Percentiles rank a stretch among this genome's conserved stretches.
phyloP scores from a whole-genome alignment of 2,888 invertebrate genomes.

The Drosophila fulvimacula region DNA sequence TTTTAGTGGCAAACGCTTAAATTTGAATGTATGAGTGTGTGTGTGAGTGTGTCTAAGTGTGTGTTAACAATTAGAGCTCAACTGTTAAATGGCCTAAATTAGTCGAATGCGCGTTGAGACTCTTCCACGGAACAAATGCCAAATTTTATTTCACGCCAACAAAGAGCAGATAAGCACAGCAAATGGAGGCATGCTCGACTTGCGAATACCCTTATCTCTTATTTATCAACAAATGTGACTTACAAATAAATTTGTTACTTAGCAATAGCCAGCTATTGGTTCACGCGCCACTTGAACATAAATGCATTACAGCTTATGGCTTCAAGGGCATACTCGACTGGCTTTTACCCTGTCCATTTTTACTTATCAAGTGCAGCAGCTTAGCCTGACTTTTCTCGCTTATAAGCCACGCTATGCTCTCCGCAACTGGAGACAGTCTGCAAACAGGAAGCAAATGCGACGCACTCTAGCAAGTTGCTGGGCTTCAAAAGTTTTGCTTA shows the following conservation, averaged over 20 bases:
- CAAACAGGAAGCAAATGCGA: neutral
- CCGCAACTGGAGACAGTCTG: neutral
- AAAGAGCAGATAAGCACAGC: neutral
- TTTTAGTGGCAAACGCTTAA: neutral
- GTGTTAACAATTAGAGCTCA: constrained; percentile 18
- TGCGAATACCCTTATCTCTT: neutral
- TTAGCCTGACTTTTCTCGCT: neutral
- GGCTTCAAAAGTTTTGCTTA: neutral
- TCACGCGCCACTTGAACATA: neutral
- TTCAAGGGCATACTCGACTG: neutral
- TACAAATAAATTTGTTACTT: neutral
- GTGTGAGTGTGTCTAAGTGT: constrained; percentile 4
- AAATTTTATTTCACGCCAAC: constrained; percentile 17
- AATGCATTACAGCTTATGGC: neutral
- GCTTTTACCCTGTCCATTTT: neutral
- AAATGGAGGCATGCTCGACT: neutral
- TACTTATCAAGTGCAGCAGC: neutral
- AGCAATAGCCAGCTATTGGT: neutral
- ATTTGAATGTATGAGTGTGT: neutral
- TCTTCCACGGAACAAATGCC: neutral
- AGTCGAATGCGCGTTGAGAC: neutral
- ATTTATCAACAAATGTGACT: neutral
- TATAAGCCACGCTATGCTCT: neutral
- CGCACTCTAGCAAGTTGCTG: neutral
- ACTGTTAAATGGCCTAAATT: constrained; percentile 20